phyloP scores from a whole-genome alignment of 2,113 vertebrate species.

The Pelecanoides urinatrix region DNA sequence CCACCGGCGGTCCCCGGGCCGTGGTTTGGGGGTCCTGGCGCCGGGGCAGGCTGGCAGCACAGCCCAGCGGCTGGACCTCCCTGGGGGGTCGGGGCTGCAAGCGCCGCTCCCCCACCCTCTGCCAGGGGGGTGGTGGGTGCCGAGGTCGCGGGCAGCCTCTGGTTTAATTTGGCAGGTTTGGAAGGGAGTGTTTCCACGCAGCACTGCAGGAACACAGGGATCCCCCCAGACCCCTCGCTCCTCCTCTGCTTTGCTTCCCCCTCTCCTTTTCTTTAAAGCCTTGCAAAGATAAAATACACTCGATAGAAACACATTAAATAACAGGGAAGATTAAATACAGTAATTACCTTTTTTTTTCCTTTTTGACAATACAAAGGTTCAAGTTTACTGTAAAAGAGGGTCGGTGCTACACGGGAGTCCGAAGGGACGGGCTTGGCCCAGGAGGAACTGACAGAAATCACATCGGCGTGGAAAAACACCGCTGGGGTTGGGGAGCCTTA shows the following conservation, averaged over 20 bases:
- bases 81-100: background rate
- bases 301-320: background rate
- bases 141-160: background rate
- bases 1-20: fast-evolving
- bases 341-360: background rate
- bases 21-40: background rate
- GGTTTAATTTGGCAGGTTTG: background rate
- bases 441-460: background rate
- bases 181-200: background rate
- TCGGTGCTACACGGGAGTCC: background rate
- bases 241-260: background rate
- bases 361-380: conserved; percentile 47
- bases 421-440: background rate
- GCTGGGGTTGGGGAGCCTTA: background rate
- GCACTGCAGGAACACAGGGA: background rate
- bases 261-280: background rate
- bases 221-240: background rate
- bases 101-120: background rate
- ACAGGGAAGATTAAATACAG: background rate
- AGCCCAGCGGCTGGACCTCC: background rate
- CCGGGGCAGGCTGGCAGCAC: background rate
- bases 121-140: background rate
- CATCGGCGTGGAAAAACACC: background rate
- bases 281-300: background rate
- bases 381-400: conserved; percentile 45